Base-by-base conservation (phyloP, 2,888 invertebrate species). In the Elysia crispata region DNA sequence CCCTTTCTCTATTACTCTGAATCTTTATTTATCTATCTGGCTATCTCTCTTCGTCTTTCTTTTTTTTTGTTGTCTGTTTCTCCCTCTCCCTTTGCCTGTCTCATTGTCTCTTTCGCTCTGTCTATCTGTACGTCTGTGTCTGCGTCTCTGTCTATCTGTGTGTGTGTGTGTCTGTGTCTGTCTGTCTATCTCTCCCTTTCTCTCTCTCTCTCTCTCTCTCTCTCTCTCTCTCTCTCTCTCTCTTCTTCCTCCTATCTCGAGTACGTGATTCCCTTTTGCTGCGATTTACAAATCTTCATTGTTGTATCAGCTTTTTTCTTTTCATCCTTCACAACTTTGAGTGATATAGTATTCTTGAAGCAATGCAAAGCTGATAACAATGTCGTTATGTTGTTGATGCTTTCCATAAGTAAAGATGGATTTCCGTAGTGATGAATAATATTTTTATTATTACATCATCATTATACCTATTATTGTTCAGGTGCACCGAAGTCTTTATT, bases 101-200 rank as follows among this genome's bases (percentile, higher is more conserved):
- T n/a, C n/a, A n/a, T n/a, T n/a, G n/a, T n/a, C 41, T 41, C 41
- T 41, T 11, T 41, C 41, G 3, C 41, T 41, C 41, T 41, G n/a
- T 41, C 41, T 41, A 11, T 41, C 41, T 6, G 11, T 41, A 13
- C 23, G 25, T 57, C 50, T 30, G 25, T n/a, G n/a, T n/a, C n/a
- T n/a, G n/a, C n/a, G n/a, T n/a, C n/a, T n/a, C 60, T 77, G 15
- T 57, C 28, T 54, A 20, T 77, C 23, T 69, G 50, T 23, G 30
- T 69, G 30, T 67, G 30, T 30, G 20, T 28, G 50, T 70, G 70
- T 23, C 50, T 25, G 30, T 23, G 70, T 28, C 13, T 57, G 70
- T 66, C 50, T 49, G 57, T 41, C 69, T 41, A 3, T 41, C 41
- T 41, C 41, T 41, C 41, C 11, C 15, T 20, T 8, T 41, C n/a